Conservation (phyloP, 2,888 invertebrate species). For the Platycnemis pennipes region DNA sequence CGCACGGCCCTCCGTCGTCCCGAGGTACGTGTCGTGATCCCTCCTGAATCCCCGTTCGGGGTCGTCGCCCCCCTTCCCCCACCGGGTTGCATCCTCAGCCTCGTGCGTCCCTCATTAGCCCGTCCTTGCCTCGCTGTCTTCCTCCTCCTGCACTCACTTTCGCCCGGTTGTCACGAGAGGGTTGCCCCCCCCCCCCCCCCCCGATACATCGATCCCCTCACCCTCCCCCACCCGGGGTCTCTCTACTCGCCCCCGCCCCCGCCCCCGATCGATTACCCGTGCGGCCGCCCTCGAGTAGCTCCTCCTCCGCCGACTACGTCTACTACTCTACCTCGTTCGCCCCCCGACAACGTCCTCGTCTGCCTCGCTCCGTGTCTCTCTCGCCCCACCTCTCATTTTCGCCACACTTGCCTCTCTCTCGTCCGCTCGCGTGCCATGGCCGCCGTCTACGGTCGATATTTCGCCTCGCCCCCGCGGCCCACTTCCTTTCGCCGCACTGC, state of each 20-base stretch:
- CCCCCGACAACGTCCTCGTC: background rate
- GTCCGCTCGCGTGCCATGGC: background rate
- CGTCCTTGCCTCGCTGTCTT: background rate
- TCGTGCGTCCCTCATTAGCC: slow-evolving; percentile 11
- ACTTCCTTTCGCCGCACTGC: slow-evolving; percentile 17
- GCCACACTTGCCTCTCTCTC: background rate
- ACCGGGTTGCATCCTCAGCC: background rate
- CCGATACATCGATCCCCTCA: slow-evolving; percentile 29
- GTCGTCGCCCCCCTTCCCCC: background rate
- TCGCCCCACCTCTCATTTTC: background rate
- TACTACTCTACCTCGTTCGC: background rate
- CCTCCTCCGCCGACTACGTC: background rate
- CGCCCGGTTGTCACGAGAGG: background rate
- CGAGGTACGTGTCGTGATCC: background rate
- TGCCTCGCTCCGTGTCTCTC: background rate
- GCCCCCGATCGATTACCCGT: slow-evolving; percentile 28
- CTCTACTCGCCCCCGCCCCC: background rate
- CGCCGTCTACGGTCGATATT: background rate
- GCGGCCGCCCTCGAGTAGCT: slow-evolving; percentile 31
- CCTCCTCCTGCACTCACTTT: background rate
- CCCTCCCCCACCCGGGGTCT: background rate
- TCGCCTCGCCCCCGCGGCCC: slow-evolving; percentile 22
- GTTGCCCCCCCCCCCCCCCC: background rate
- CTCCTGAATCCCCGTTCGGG: background rate
- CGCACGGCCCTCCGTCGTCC: background rate